Percentiles rank a stretch among this genome's conserved stretches.
Conservation (phyloP, 2,797 vertebrate genomes). For the Sebastes steindachneri region DNA sequence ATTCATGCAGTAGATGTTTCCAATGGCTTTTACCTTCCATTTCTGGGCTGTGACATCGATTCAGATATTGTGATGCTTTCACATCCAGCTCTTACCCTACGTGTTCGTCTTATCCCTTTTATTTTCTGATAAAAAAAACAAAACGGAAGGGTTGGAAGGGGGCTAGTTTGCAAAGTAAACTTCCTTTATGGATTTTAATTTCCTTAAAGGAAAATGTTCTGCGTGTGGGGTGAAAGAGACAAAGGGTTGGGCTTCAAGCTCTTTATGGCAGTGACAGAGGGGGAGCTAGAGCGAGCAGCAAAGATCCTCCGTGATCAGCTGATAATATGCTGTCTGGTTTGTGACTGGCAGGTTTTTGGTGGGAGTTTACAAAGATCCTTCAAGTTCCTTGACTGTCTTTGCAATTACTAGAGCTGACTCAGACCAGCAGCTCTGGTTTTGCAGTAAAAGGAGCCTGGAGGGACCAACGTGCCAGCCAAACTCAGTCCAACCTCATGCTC, state of each 20-base stretch:
- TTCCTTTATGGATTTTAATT: constrained; percentile 73
- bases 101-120: not conserved
- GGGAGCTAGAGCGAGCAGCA: constrained; percentile 35
- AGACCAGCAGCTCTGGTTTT: constrained; percentile 38
- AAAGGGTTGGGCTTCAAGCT: constrained; percentile 53
- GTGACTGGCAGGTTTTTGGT: constrained; percentile 56
- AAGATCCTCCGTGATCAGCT: constrained; percentile 54
- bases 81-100: constrained; percentile 4
- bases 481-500: constrained; percentile 72
- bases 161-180: constrained; percentile 33
- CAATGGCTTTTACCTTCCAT: constrained; percentile 66
- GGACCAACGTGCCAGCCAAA: constrained; percentile 63
- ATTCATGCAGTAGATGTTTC: constrained; percentile 66
- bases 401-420: constrained; percentile 12
- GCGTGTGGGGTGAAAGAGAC: constrained; percentile 14
- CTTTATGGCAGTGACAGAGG: constrained; percentile 32
- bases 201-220: constrained; percentile 72
- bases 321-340: constrained; percentile 58
- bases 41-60: constrained; percentile 63
- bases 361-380: constrained; percentile 27
- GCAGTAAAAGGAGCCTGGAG: constrained; percentile 40
- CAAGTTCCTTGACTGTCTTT: not conserved
- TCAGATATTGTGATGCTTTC: constrained; percentile 11
- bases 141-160: constrained; percentile 4
- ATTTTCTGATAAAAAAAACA: not conserved